phyloP scores from a whole-genome alignment of 1,140 invertebrate genomes.

The Apis dorsata region DNA sequence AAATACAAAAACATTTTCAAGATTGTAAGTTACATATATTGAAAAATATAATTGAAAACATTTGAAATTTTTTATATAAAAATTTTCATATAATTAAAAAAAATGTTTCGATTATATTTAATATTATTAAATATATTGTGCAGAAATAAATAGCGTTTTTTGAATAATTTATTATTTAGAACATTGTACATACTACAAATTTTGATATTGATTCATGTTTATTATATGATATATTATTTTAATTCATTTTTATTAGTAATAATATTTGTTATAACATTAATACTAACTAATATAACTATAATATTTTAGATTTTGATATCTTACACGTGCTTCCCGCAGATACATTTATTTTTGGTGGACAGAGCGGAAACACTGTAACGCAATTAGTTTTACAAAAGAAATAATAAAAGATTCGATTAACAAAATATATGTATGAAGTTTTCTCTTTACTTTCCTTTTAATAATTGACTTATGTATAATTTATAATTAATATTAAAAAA shows the following conservation, averaged over 20 bases:
- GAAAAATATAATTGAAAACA: too few species aligned
- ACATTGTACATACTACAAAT: too few species aligned
- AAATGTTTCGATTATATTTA: too few species aligned
- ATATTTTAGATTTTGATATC: conserved; percentile 82
- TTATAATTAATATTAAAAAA: background rate
- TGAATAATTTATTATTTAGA: too few species aligned
- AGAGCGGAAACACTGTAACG: conserved; percentile 88
- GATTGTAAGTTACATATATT: conserved; percentile 74
- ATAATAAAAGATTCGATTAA: conserved; percentile 6
- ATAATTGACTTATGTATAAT: conserved; percentile 15
- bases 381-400: conserved; percentile 80
- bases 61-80: too few species aligned
- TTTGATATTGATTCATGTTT: too few species aligned
- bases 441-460: background rate
- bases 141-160: too few species aligned
- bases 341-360: conserved; percentile 91
- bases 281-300: background rate
- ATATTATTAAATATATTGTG: too few species aligned
- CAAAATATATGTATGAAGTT: background rate
- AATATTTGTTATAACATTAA: background rate
- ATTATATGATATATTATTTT: background rate
- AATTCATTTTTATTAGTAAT: background rate
- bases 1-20: conserved; percentile 87
- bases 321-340: conserved; percentile 87
- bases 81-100: too few species aligned